Evolutionary conservation across 2,113 vertebrate species (phyloP).

Genomic region (Oxygymnocypris stewartii): DNA sequence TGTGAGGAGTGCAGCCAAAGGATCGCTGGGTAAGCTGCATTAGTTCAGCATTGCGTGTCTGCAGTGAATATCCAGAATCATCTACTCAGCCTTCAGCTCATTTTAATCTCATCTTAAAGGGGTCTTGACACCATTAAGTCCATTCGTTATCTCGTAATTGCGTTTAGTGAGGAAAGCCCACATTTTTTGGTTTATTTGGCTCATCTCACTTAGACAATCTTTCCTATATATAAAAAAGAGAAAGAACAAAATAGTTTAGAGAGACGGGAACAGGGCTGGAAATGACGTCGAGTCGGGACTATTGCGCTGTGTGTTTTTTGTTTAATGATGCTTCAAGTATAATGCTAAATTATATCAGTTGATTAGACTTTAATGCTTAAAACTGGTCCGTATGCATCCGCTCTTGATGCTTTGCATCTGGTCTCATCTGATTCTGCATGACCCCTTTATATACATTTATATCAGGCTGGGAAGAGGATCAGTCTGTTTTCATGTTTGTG

Average conservation of each 20-base stretch:
- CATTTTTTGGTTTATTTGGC: too few species aligned
- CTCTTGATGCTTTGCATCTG: not conserved
- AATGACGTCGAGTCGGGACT: too few species aligned
- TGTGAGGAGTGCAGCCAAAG: constrained; percentile 98
- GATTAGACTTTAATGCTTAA: not conserved
- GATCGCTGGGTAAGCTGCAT: constrained; percentile 85
- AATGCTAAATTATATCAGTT: not conserved
- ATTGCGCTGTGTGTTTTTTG: not conserved
- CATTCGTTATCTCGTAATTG: too few species aligned
- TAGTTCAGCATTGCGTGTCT: not conserved
- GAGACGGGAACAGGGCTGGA: not conserved
- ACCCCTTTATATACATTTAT: not conserved
- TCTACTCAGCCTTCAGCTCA: not conserved
- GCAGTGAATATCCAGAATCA: not conserved
- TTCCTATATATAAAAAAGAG: too few species aligned
- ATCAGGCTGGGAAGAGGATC: not conserved
- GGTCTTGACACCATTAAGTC: not conserved
- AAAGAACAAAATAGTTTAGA: not conserved
- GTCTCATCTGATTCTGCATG: not conserved
- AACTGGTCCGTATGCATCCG: not conserved
- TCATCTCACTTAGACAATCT: not conserved
- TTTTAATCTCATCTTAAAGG: not conserved
- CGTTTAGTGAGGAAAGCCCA: too few species aligned
- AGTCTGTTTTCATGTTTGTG: not conserved
- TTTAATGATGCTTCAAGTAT: not conserved